A percentile compares a stretch with the other conserved stretches of the same genome.
phyloP scores from a whole-genome alignment of 2,797 vertebrate genomes.

The Tokudaia tokunoshimensis region DNA sequence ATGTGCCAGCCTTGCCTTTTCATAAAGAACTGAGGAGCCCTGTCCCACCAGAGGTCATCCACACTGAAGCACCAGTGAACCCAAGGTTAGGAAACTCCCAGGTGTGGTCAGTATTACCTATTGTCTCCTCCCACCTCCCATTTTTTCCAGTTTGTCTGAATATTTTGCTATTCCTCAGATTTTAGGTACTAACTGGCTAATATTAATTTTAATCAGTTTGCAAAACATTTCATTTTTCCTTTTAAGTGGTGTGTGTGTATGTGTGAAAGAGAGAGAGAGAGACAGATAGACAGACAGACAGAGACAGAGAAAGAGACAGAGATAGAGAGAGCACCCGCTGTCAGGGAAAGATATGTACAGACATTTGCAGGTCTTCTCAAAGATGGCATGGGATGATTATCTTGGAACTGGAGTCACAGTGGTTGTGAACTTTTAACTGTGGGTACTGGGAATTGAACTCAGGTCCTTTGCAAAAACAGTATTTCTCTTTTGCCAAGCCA shows the following conservation, averaged over 20 bases:
- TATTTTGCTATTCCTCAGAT: conserved; percentile 53
- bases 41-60: not conserved
- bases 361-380: not conserved
- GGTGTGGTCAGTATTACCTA: not conserved
- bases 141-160: conserved; percentile 14
- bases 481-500: not conserved
- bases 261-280: not conserved
- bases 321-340: not conserved
- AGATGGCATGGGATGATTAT: not conserved
- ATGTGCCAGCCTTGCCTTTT: not conserved
- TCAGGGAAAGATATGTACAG: not conserved
- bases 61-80: not conserved
- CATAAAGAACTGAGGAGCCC: not conserved
- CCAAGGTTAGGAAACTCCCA: not conserved
- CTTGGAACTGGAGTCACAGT: no score
- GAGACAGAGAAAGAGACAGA: no score
- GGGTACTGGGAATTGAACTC: no score
- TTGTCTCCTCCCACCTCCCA: not conserved
- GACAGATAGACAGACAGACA: not conserved
- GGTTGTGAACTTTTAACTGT: not conserved
- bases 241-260: not conserved
- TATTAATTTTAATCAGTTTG: conserved; percentile 38
- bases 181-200: conserved; percentile 20
- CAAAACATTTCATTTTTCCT: not conserved
- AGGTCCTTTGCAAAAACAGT: not conserved